A percentile compares a stretch with the other conserved stretches of the same genome.
Evolutionary conservation across 2,113 vertebrate species (phyloP).

Genomic region (Onychostruthus taczanowskii): DNA sequence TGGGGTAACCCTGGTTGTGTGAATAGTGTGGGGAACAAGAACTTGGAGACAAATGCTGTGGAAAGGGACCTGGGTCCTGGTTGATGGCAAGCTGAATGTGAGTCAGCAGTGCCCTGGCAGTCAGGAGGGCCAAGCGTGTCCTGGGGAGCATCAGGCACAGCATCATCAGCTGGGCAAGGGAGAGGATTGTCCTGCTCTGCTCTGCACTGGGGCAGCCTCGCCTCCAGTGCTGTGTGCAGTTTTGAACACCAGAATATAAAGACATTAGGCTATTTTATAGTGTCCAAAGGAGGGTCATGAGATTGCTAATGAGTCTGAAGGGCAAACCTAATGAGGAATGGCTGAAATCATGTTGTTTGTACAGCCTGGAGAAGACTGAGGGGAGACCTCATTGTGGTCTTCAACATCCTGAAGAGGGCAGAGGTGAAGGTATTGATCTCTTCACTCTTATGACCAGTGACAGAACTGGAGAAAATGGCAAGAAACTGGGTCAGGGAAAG

Average conservation of each 20-base stretch:
- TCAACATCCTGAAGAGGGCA: not conserved
- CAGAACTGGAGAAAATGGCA: not conserved
- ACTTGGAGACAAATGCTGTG: not conserved
- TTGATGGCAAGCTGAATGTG: rapidly evolving
- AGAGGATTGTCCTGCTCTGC: not conserved
- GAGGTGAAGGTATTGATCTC: not conserved
- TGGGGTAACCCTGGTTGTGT: not conserved
- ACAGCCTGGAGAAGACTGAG: not conserved
- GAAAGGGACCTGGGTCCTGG: not conserved
- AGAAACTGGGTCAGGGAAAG: not conserved
- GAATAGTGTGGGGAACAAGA: not conserved
- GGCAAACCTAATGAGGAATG: not conserved
- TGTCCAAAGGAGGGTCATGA: not conserved
- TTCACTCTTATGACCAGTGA: not conserved
- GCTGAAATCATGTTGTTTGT: not conserved
- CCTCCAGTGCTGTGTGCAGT: rapidly evolving
- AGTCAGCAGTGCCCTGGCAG: not conserved
- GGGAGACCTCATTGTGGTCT: not conserved
- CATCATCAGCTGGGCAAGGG: rapidly evolving
- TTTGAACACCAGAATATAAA: not conserved
- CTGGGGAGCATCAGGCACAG: not conserved
- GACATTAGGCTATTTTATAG: not conserved
- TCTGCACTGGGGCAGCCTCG: not conserved
- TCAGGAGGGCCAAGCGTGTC: rapidly evolving
- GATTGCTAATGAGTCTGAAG: not conserved